Evolutionary conservation across 64 coral and sea anemone species (phyloP).

Genomic region (Actinia equina): DNA sequence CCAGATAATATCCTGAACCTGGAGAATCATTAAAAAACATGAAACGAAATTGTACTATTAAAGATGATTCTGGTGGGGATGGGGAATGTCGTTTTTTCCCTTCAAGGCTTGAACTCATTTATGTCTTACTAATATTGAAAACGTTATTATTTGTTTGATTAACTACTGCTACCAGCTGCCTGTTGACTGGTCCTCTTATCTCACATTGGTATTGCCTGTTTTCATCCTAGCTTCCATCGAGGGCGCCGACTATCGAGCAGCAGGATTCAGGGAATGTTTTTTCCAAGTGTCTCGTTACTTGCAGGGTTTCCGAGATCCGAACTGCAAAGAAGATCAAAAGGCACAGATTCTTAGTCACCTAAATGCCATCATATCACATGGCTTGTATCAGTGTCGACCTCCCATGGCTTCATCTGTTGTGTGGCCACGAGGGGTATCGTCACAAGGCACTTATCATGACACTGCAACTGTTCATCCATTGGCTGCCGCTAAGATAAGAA

Average conservation of each 20-base stretch:
- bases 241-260: not conserved
- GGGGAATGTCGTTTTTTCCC: not conserved
- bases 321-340: slow-evolving; percentile 18
- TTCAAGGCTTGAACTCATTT: too few relatives aligned
- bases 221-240: not conserved
- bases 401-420: not conserved
- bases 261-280: slow-evolving; percentile 21
- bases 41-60: too few relatives aligned
- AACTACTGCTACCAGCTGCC: too few relatives aligned
- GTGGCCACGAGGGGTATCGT: not conserved
- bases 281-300: not conserved
- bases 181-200: too few relatives aligned
- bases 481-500: not conserved
- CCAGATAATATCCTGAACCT: too few relatives aligned
- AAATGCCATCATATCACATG: not conserved
- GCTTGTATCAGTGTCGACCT: not conserved
- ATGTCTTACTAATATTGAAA: too few relatives aligned
- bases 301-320: not conserved
- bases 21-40: too few relatives aligned
- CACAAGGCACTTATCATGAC: not conserved
- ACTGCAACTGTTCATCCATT: not conserved
- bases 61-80: too few relatives aligned
- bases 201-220: not conserved
- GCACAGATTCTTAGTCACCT: not conserved
- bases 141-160: too few relatives aligned